These are phyloP conservation scores for Indicator maculatus DNA, from an alignment of 2,113 vertebrate genomes.

Conservation along the genomic window DNA sequence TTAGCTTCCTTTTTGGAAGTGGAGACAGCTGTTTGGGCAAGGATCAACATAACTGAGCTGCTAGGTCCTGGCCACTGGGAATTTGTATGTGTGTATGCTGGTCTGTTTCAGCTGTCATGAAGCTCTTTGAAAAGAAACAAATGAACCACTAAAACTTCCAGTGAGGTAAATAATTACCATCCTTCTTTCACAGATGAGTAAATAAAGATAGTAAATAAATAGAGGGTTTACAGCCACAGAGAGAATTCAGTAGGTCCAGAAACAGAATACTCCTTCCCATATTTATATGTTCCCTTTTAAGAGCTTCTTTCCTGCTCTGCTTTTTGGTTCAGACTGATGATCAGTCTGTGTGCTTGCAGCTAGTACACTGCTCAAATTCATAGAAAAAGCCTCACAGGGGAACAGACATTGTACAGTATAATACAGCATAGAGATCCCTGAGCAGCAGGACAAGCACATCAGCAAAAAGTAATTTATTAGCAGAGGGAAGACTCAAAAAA, in stretches of 20 bases:
- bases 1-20: background rate
- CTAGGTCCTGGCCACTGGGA: background rate
- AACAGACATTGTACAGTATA: background rate
- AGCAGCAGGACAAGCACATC: background rate
- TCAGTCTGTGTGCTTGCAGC: background rate
- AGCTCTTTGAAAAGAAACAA: slow-evolving; percentile 21
- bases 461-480: background rate
- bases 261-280: background rate
- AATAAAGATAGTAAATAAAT: slow-evolving; percentile 13
- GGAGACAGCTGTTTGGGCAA: background rate
- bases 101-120: background rate
- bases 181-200: slow-evolving; percentile 1
- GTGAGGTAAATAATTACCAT: slow-evolving; percentile 14
- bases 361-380: background rate
- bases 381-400: background rate
- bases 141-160: background rate
- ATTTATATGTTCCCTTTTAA: background rate
- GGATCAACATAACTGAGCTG: background rate
- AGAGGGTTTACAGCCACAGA: background rate
- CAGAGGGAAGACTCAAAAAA: background rate
- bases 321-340: background rate
- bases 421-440: background rate
- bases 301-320: background rate
- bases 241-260: background rate
- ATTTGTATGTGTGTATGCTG: background rate